Percentiles rank a stretch among this genome's conserved stretches.
Conservation (phyloP, 1,140 invertebrate genomes). For the Cydia amplana region DNA sequence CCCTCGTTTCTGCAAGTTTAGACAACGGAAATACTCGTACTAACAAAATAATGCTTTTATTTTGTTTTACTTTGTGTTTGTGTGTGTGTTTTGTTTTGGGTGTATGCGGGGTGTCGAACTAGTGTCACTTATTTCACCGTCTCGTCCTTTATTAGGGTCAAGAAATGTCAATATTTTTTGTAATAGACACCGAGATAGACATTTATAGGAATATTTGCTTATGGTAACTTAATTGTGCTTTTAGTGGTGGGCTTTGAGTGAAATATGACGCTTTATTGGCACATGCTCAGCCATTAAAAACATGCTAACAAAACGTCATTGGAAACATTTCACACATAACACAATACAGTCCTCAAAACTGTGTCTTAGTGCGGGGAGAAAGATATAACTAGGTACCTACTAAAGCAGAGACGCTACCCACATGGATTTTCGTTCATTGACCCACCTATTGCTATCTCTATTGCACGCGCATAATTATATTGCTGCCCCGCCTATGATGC, state of each 20-base stretch:
- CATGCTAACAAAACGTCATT: too few relatives aligned
- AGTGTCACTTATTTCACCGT: conserved; percentile 57
- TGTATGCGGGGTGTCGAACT: conserved; percentile 49
- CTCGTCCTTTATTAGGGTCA: conserved; percentile 57
- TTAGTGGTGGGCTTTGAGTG: background rate
- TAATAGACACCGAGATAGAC: conserved; percentile 41
- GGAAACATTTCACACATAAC: too few relatives aligned
- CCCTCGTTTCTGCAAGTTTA: conserved; percentile 29
- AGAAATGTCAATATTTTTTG: conserved; percentile 45
- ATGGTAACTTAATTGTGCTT: conserved; percentile 20
- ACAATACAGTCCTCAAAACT: too few relatives aligned
- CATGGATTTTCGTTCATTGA: too few relatives aligned
- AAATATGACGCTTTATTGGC: background rate
- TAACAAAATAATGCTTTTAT: conserved; percentile 58
- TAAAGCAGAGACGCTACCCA: too few relatives aligned
- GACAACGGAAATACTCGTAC: conserved; percentile 32
- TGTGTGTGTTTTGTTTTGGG: conserved; percentile 42
- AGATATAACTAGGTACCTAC: too few relatives aligned
- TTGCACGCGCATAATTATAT: too few relatives aligned
- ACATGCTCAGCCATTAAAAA: background rate
- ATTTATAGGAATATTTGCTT: conserved; percentile 38
- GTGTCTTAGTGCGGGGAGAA: too few relatives aligned
- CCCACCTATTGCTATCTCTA: too few relatives aligned
- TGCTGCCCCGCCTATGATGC: too few relatives aligned
- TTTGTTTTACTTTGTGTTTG: too few relatives aligned